A percentile compares a stretch with the other conserved stretches of the same genome.
Evolutionary conservation across 2,888 invertebrate genomes (phyloP).

Genomic region (Keiferia lycopersicella): DNA sequence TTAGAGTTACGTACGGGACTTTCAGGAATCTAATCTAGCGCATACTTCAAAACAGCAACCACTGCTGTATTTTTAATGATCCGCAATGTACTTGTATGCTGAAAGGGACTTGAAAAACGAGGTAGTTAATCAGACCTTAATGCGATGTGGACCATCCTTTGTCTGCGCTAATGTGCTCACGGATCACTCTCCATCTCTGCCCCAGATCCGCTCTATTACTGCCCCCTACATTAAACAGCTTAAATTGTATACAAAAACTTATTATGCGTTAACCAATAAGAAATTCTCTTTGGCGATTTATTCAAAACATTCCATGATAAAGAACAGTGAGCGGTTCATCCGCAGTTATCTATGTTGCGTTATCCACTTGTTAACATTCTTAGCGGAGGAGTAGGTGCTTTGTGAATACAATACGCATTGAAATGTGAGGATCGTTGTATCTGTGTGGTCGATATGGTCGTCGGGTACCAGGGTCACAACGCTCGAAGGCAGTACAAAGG

Average conservation of each 20-base stretch:
- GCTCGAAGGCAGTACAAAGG: not conserved
- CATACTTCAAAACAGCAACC: too few species aligned
- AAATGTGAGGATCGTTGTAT: not conserved
- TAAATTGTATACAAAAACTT: not conserved
- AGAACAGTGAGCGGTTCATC: conserved; percentile 9
- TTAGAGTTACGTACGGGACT: too few species aligned
- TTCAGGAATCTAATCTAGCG: too few species aligned
- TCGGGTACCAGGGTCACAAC: not conserved
- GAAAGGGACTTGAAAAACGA: too few species aligned
- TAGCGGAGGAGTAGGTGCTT: conserved; percentile 8
- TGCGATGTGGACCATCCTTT: not conserved
- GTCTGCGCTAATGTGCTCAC: not conserved
- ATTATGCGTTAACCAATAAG: not conserved
- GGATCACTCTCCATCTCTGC: not conserved
- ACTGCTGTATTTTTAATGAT: too few species aligned
- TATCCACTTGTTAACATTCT: conserved; percentile 12
- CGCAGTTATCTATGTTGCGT: conserved; percentile 11
- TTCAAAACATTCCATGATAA: conserved; percentile 8
- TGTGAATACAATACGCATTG: conserved; percentile 12
- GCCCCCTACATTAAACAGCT: not conserved
- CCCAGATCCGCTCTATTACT: not conserved
- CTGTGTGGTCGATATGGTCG: not conserved
- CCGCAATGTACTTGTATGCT: too few species aligned
- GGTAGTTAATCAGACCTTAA: not conserved
- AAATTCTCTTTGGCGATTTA: not conserved